These are phyloP conservation scores for Sebastes cheni DNA, from an alignment of 2,797 vertebrate genomes.

Conservation along the genomic window DNA sequence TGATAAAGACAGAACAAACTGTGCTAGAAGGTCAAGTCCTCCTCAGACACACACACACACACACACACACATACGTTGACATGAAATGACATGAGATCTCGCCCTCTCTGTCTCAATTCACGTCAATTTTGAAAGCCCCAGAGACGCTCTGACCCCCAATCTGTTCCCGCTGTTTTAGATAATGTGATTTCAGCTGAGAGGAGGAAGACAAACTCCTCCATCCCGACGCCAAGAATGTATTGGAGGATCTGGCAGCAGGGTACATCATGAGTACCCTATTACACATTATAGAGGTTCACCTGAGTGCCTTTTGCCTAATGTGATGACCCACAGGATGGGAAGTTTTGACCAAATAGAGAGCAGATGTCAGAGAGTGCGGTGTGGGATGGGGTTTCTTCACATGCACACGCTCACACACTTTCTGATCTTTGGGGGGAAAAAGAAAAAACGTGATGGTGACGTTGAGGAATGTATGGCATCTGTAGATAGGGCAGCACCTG, in stretches of 20 bases:
- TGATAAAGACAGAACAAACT: slow-evolving; percentile 19
- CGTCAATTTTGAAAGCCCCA: slow-evolving; percentile 41
- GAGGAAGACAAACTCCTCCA: slow-evolving; percentile 26
- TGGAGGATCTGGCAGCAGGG: slow-evolving; percentile 10
- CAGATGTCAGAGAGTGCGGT: slow-evolving; percentile 6
- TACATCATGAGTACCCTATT: slow-evolving; percentile 29
- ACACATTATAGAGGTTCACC: slow-evolving; percentile 39
- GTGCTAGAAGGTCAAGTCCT: slow-evolving; percentile 26
- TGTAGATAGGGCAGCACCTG: slow-evolving; percentile 63
- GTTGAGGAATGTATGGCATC: slow-evolving; percentile 70
- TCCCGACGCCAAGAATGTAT: slow-evolving; percentile 25
- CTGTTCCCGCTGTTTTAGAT: slow-evolving; percentile 38
- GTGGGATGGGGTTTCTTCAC: not conserved
- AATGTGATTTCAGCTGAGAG: slow-evolving; percentile 52
- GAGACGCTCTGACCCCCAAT: slow-evolving; percentile 41
- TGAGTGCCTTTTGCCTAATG: slow-evolving; percentile 19
- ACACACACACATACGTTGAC: not conserved
- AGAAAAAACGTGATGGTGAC: slow-evolving; percentile 11
- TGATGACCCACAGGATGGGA: not conserved
- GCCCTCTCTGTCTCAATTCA: slow-evolving; percentile 41
- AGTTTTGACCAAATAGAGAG: slow-evolving; percentile 13
- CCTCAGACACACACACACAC: slow-evolving; percentile 16
- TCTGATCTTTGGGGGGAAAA: slow-evolving; percentile 15
- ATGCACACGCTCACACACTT: not conserved
- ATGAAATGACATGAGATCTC: slow-evolving; percentile 30